These are phyloP conservation scores for Ophion ventricosus DNA, from an alignment of 2,888 invertebrate genomes.

Conservation along the genomic window DNA sequence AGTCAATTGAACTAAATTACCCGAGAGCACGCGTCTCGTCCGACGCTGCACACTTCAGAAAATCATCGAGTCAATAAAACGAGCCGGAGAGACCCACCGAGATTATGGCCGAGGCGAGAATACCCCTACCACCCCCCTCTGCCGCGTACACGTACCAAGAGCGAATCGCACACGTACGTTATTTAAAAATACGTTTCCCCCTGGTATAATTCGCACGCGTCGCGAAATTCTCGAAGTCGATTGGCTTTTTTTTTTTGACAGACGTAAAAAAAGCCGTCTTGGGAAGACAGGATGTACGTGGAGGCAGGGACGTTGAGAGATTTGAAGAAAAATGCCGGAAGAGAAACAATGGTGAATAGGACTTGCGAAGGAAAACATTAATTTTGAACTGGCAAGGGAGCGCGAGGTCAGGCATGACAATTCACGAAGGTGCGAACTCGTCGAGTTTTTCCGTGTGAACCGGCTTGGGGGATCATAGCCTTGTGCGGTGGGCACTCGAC, in stretches of 20 bases:
- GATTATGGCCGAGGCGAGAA: constrained; percentile 39
- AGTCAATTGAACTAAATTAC: constrained; percentile 77
- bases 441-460: constrained; percentile 41
- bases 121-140: background rate
- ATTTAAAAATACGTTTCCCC: background rate
- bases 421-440: background rate
- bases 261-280: too few relatives aligned
- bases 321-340: background rate
- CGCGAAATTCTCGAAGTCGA: background rate
- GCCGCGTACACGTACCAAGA: background rate
- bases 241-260: too few relatives aligned
- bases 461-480: constrained; percentile 25
- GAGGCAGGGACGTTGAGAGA: background rate
- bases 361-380: background rate
- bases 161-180: background rate
- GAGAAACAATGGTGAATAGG: background rate
- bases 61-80: constrained; percentile 70
- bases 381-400: background rate
- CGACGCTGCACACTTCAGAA: constrained; percentile 70
- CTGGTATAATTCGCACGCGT: background rate
- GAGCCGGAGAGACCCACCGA: constrained; percentile 50
- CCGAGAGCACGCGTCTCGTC: constrained; percentile 71
- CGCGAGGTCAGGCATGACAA: constrained; percentile 13
- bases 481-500: constrained; percentile 45
- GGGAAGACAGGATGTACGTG: too few relatives aligned